Evolutionary conservation across 2,888 invertebrate genomes (phyloP).

Genomic region (Maniola hyperantus): DNA sequence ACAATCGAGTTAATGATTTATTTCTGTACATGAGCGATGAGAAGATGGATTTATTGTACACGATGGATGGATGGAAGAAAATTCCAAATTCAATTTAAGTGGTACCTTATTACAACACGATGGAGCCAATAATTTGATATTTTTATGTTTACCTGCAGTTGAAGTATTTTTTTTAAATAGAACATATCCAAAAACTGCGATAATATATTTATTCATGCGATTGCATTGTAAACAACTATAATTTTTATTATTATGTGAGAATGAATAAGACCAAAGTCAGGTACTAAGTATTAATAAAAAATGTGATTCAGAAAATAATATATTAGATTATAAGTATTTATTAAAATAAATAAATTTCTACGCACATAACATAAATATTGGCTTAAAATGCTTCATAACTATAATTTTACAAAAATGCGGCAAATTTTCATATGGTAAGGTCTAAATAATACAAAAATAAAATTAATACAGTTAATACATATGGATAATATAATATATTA

Average conservation of each 20-base stretch:
- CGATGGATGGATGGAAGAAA: neutral
- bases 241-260: slow-evolving; percentile 9
- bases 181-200: too few species aligned
- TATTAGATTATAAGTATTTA: slow-evolving; percentile 23
- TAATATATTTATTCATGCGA: neutral
- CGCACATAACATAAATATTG: slow-evolving; percentile 22
- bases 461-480: neutral
- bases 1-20: neutral
- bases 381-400: slow-evolving; percentile 13
- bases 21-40: neutral
- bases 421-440: slow-evolving; percentile 2
- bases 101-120: too few species aligned
- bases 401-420: slow-evolving; percentile 3
- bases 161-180: too few species aligned
- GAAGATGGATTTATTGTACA: neutral
- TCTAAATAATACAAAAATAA: neutral
- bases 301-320: slow-evolving; percentile 23
- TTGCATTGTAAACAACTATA: slow-evolving; percentile 3
- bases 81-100: neutral
- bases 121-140: too few species aligned
- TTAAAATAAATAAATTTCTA: slow-evolving; percentile 21
- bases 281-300: slow-evolving; percentile 24
- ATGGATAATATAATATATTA: neutral
- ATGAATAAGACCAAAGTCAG: slow-evolving; percentile 23
- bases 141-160: too few species aligned